Base-by-base conservation (phyloP, 2,113 vertebrate species). In the Oophaga pumilio region DNA sequence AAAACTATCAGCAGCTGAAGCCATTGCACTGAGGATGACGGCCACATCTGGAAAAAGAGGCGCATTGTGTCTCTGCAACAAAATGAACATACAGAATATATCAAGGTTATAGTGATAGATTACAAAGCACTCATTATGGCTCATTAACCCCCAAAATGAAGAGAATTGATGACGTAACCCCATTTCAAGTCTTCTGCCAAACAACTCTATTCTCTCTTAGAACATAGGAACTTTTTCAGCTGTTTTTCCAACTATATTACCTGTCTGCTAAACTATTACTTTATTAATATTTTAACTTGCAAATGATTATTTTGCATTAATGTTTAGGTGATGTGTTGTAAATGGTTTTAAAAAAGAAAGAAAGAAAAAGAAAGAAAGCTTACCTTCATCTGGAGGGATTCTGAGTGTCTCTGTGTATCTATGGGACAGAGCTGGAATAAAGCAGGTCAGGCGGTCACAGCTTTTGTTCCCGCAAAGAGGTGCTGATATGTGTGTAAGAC, bases 401-500 rank as follows among this genome's bases (percentile, higher is more conserved):
- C 59, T 76, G 79, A 22, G 57, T 60, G 26, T 66, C 17, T 68
- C 68, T 68, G 28, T 22, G 22, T 28, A 52, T 20, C 50, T 60
- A 50, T 49, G 53, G 49, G 74, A 87, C n/a, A 33, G 12, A 43
- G 74, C 26, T 68, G 56, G 57, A 26, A 26, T 26, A 33, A 56
- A 76, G 49, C 60, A 84, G 85, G 80, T 79, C 73, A 80, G 74
- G 64, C 87, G 74, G 74, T 66, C 53, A 84, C 62, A 64, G 69
- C 64, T 76, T 85, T 87, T 64, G 74, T 80, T 24, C 74, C 22
- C 52, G 14, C 33, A 33, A 5, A 79, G 62, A 78, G 85, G 86
- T 84, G 74, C 73, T 84, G 76, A 66, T 78, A 49, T 84, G 73
- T 79, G 68, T 84, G 76, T 74, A 80, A 66, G 85, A 80, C 82